Conservation (phyloP, 2,888 invertebrate genomes). For the Peribatodes rhomboidaria region DNA sequence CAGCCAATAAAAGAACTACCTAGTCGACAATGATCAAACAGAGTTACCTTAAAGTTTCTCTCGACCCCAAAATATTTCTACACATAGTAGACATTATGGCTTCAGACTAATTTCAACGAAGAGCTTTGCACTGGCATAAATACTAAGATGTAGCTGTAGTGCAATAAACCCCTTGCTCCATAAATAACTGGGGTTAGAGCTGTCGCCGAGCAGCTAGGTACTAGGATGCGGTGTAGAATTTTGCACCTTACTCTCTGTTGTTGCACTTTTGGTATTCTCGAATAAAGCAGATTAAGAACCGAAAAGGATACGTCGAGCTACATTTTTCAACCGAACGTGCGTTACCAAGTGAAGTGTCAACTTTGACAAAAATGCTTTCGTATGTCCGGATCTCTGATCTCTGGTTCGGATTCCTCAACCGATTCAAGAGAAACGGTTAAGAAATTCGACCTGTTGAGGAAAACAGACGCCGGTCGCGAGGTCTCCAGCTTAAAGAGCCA, state of each 20-base stretch:
- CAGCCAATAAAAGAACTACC: background rate
- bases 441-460: too few relatives aligned
- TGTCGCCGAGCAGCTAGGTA: slow-evolving; percentile 9
- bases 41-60: too few relatives aligned
- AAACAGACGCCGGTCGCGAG: too few relatives aligned
- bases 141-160: slow-evolving; percentile 17
- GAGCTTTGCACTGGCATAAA: slow-evolving; percentile 18
- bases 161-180: slow-evolving; percentile 20
- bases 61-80: background rate
- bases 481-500: too few relatives aligned
- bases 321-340: too few relatives aligned
- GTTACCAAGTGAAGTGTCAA: too few relatives aligned
- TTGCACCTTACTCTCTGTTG: background rate
- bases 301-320: background rate
- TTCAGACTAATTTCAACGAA: slow-evolving; percentile 20
- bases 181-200: slow-evolving; percentile 20
- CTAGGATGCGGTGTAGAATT: slow-evolving; percentile 4
- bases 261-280: slow-evolving; percentile 1
- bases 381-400: too few relatives aligned
- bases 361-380: too few relatives aligned
- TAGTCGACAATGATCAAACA: too few relatives aligned
- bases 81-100: slow-evolving; percentile 3
- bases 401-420: too few relatives aligned
- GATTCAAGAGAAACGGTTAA: too few relatives aligned
- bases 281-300: background rate